A percentile compares a stretch with the other conserved stretches of the same genome.
Evolutionary conservation across 2,797 vertebrate species (phyloP).

Genomic region (Brachyrhaphis roseni): DNA sequence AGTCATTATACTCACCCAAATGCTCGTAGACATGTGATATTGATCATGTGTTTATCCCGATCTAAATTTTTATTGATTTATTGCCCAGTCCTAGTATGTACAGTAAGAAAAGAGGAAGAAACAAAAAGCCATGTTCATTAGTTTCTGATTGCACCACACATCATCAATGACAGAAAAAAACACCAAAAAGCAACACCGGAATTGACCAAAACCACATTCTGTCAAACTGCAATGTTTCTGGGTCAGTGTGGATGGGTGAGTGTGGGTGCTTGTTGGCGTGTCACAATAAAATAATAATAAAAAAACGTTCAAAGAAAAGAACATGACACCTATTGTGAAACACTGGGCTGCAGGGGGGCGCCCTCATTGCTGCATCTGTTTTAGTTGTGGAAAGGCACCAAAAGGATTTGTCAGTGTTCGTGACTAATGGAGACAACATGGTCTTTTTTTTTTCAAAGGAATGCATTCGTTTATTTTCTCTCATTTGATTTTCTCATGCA

Average conservation of each 20-base stretch:
- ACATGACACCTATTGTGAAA: neutral
- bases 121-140: neutral
- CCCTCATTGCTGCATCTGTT: neutral
- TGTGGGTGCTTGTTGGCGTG: neutral
- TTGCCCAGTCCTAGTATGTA: too few relatives aligned
- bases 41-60: too few relatives aligned
- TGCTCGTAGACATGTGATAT: too few relatives aligned
- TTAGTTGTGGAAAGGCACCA: neutral
- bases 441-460: neutral
- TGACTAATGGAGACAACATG: neutral
- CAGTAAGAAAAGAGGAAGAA: too few relatives aligned
- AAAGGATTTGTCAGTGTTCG: neutral
- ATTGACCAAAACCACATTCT: neutral
- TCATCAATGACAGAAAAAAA: neutral
- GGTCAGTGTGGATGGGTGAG: neutral
- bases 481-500: constrained; percentile 10
- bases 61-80: too few relatives aligned
- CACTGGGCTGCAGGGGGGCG: neutral
- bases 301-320: neutral
- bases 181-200: neutral
- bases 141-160: neutral
- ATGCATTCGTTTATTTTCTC: neutral
- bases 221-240: neutral
- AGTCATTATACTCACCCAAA: too few relatives aligned
- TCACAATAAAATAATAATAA: neutral